phyloP scores from a whole-genome alignment of 1,140 invertebrate genomes.

The Octopus sinensis region DNA sequence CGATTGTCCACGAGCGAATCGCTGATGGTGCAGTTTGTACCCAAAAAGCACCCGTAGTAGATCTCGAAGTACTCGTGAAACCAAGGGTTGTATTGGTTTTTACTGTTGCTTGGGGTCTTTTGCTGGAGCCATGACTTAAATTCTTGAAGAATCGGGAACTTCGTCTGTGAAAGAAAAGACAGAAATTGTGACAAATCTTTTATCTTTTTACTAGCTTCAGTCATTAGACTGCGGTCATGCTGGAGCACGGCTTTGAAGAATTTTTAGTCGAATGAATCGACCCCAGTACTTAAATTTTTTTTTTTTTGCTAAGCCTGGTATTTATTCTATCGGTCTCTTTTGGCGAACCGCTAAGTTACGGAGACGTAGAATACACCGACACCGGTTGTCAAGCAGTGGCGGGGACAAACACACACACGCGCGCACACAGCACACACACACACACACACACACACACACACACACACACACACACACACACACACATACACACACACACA shows the following conservation, averaged over 20 bases:
- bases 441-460: background rate
- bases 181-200: background rate
- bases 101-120: background rate
- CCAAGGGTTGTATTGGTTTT: conserved; percentile 41
- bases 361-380: too few species aligned
- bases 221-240: too few species aligned
- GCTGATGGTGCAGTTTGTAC: conserved; percentile 21
- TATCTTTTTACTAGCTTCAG: too few species aligned
- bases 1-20: conserved; percentile 8
- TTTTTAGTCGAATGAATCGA: too few species aligned
- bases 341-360: too few species aligned
- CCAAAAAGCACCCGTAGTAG: conserved; percentile 35
- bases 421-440: background rate
- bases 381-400: too few species aligned
- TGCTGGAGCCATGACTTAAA: background rate
- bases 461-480: background rate
- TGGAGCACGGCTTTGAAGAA: too few species aligned
- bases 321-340: too few species aligned
- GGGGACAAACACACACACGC: too few species aligned
- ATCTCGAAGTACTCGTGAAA: conserved; percentile 45
- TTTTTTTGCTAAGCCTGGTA: too few species aligned
- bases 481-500: background rate
- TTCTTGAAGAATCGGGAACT: conserved; percentile 9
- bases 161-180: conserved; percentile 23
- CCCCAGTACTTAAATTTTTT: too few species aligned